Evolutionary conservation across 2,888 invertebrate genomes (phyloP), one percentile per base, ranked within the genome.

Genomic region (Cosmia trapezina): DNA sequence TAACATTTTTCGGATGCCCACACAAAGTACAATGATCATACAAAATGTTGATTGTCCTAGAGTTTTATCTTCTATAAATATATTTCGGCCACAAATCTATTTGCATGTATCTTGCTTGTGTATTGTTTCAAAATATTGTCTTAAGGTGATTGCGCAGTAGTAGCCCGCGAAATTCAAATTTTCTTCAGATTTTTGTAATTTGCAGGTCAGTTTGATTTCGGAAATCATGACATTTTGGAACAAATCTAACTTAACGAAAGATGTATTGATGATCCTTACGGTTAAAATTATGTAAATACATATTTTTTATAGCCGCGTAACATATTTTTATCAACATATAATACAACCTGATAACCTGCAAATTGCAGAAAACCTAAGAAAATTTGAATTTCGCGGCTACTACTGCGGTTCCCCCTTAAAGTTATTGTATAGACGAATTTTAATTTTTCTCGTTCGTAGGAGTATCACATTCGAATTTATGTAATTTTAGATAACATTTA

Each of bases 1-100:
- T 93, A 95, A 95, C 95, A 95, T 95, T 95, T 94, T 92, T 88
- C 94, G 94, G 93, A 94, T 94, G 95, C 91, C 85, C 87, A 87
- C 88, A 83, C 89, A 88, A 92, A 93, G 94, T 95, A 95, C 95
- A 94, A 96, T 94, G 93, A 93, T 91, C 90, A 90, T 89, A 89
- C 83, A 89, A 89, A 88, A 87, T 90, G 92, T 94, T 94, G 90
- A 89, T 93, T 93, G 91, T 93, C 89, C 66, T 89, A 93, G 87
- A 87, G 91, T 91, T 93, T 93, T 93, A 94, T 94, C 91, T 90
- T 92, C 92, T 59, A 75, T 92, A 91, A 91, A 94, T 93, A 92
- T 88, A 89, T 94, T 85, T 80, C 77, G 95, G 94, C 94, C 95
- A 94, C 94, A 91, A 92, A 91, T 91, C 89, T 92, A 89, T 89